phyloP scores from a whole-genome alignment of 2,113 vertebrate genomes.

The Xyrauchen texanus region DNA sequence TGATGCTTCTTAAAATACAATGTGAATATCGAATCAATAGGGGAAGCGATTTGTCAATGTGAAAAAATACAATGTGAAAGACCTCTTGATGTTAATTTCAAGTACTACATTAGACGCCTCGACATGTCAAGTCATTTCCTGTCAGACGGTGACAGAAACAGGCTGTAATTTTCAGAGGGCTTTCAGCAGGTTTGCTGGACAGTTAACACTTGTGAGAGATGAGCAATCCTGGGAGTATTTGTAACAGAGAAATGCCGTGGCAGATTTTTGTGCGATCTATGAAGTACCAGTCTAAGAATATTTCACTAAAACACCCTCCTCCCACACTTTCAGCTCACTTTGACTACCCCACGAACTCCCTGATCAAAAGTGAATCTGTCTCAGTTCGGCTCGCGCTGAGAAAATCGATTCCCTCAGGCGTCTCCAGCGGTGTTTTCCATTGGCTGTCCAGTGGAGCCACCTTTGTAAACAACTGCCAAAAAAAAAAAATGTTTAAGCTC shows the following conservation, averaged over 20 bases:
- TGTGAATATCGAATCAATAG: no score
- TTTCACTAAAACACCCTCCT: constrained; percentile 3
- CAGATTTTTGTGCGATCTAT: constrained; percentile 57
- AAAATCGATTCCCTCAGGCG: constrained; percentile 62
- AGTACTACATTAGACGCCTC: constrained; percentile 9
- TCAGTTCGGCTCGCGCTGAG: constrained; percentile 50
- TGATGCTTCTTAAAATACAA: constrained; percentile 28
- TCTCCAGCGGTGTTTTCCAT: constrained; percentile 56
- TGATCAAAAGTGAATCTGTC: constrained; percentile 64
- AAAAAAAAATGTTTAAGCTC: constrained; percentile 33
- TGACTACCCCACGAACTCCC: constrained; percentile 57
- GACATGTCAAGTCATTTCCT: constrained; percentile 33
- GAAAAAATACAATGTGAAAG: background rate
- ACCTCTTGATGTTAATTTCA: constrained; percentile 11
- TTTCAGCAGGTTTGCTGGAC: background rate
- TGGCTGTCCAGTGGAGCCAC: constrained; percentile 14
- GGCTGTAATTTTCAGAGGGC: constrained; percentile 21
- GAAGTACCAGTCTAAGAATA: constrained; percentile 33
- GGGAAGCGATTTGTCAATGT: no score
- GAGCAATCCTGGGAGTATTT: background rate
- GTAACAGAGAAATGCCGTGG: constrained; percentile 30
- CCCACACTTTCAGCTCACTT: constrained; percentile 13
- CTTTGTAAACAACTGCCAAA: constrained; percentile 20
- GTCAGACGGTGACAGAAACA: constrained; percentile 32
- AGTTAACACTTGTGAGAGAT: constrained; percentile 32